Base-by-base conservation (phyloP, 2,113 vertebrate genomes). In the Phylloscopus whistleri region DNA sequence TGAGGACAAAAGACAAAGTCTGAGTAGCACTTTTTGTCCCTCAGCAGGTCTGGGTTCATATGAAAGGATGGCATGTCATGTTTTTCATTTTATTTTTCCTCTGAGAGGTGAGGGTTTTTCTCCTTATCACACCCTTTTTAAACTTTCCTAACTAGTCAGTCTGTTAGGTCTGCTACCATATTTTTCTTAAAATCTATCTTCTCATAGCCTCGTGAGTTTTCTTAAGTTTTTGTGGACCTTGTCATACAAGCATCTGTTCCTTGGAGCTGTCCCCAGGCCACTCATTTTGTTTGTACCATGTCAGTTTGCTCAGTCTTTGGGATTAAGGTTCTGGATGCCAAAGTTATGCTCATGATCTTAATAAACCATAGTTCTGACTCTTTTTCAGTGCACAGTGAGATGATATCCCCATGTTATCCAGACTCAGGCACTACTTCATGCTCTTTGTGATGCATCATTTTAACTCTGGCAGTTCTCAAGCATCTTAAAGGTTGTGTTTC, bases 151-250 rank as follows among this genome's bases (percentile, higher is more conserved):
- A 62, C 15, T 49, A 24, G 16, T 67, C 33, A 59, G 26, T 59
- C 37, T 52, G 9, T 22, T 52, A 33, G 0, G 0, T 49, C 44
- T 51, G 7, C 27, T 55, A 27, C 19, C 14, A 22, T 13, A 51
- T 60, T 91, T 77, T 78, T 82, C 52, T 67, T 35, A 51, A 20
- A 59, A 82, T 78, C 37, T 59, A 2, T 53, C 30, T 22, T 82
- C 33, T 75, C 30, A 52, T 28, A 64, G 35, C 15, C 20, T 48
- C 72, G 17, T 41, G 58, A 82, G 4, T 8, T 56, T 90, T 94
- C 53, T 86, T 16, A 69, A 64, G 13, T 6, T 16, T 28, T 94
- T 93, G 17, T 76, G 30, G 10, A 73, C 27, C 19, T 64, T 67
- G 19, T 35, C 39, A 55, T 17, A 24, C 13, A 67, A 79, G 48